Conservation (phyloP, 2,797 vertebrate genomes). For the Furcifer pardalis region DNA sequence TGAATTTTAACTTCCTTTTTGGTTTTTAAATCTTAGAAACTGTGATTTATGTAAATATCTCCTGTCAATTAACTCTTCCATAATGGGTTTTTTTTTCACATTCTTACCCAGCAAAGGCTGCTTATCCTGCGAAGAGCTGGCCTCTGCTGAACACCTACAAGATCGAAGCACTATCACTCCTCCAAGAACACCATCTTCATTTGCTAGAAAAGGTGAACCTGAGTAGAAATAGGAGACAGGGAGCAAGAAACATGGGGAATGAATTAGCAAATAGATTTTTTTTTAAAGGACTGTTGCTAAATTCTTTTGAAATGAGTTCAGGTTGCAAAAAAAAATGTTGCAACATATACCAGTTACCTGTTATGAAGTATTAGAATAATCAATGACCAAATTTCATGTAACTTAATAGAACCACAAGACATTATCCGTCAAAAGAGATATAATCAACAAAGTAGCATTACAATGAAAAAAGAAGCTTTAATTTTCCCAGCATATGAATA, state of each 20-base stretch:
- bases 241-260: not conserved
- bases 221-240: slow-evolving; percentile 33
- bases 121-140: slow-evolving; percentile 85
- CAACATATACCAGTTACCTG: not conserved
- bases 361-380: not conserved
- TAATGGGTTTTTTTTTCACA: not conserved
- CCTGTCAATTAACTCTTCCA: not conserved
- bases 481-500: not conserved
- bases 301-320: not conserved
- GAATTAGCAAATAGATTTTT: slow-evolving; percentile 25
- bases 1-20: not conserved
- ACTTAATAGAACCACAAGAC: not conserved
- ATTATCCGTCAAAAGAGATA: not conserved
- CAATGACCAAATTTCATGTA: not conserved
- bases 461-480: not conserved
- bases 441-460: not conserved
- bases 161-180: slow-evolving; percentile 95
- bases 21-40: not conserved
- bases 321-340: not conserved
- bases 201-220: slow-evolving; percentile 96
- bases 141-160: slow-evolving; percentile 86
- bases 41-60: not conserved
- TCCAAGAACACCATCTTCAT: slow-evolving; percentile 94
- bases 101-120: slow-evolving; percentile 90
- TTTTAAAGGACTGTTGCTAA: not conserved